These are phyloP conservation scores for Dendrocincla tyrannina DNA, from an alignment of 2,797 vertebrate species.

Conservation along the genomic window DNA sequence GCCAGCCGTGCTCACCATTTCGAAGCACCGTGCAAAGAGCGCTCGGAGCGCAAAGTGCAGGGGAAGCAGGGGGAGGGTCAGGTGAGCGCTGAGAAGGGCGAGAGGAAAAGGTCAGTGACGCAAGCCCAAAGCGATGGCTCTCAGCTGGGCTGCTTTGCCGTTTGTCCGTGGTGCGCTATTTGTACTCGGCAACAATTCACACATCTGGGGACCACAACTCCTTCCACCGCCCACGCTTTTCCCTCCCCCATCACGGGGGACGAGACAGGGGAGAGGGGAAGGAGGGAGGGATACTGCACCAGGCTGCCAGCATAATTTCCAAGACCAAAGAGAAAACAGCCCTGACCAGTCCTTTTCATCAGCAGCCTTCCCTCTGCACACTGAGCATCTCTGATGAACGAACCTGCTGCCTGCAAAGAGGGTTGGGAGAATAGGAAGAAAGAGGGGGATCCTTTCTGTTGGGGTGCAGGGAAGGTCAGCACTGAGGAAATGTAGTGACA, in stretches of 20 bases:
- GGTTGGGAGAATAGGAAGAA: neutral
- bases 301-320: neutral
- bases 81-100: slow-evolving; percentile 2
- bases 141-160: neutral
- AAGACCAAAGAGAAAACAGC: neutral
- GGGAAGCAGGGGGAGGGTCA: slow-evolving; percentile 11
- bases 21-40: neutral
- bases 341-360: neutral
- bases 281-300: neutral
- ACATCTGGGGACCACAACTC: slow-evolving; percentile 66
- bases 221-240: slow-evolving; percentile 50
- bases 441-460: neutral
- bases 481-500: neutral
- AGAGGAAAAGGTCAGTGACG: slow-evolving; percentile 62
- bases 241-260: neutral
- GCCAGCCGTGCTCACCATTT: neutral
- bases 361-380: neutral
- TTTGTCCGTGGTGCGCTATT: neutral
- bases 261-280: neutral
- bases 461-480: neutral
- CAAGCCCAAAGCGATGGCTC: slow-evolving; percentile 16
- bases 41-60: neutral
- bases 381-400: neutral
- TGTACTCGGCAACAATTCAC: slow-evolving; percentile 24
- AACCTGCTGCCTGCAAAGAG: neutral